Evolutionary conservation across 2,113 vertebrate species (phyloP).

Genomic region (Apodemus sylvaticus): DNA sequence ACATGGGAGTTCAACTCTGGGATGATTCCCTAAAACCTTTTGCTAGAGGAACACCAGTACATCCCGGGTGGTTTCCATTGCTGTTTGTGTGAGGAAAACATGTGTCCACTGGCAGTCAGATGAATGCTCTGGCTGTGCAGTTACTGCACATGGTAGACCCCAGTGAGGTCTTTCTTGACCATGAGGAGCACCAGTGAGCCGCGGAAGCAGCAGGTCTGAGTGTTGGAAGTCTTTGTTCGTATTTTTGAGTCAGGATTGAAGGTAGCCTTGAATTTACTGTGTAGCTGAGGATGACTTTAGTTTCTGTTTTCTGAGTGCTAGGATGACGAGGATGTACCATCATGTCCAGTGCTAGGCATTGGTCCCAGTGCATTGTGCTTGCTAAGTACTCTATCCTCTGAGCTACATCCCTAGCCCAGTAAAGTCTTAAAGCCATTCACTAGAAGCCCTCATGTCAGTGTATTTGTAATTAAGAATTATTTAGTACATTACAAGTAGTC

Average conservation of each 20-base stretch:
- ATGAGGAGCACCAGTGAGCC: background rate
- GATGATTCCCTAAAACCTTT: background rate
- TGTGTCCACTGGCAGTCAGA: background rate
- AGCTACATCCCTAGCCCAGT: background rate
- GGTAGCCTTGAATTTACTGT: background rate
- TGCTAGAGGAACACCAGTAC: background rate
- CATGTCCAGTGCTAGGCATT: background rate
- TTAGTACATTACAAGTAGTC: background rate
- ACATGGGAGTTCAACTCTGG: background rate
- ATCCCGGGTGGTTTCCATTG: background rate
- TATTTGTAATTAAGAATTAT: background rate
- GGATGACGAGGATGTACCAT: background rate
- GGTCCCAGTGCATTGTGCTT: background rate
- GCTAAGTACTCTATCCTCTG: background rate
- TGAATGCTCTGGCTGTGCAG: background rate
- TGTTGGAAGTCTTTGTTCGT: background rate
- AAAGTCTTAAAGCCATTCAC: background rate
- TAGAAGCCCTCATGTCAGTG: background rate
- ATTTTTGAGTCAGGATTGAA: background rate
- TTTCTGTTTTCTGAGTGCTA: background rate
- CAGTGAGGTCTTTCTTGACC: background rate
- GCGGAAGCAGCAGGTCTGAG: background rate
- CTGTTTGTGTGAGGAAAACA: background rate
- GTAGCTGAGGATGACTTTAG: background rate
- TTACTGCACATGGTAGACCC: background rate